These are phyloP conservation scores for Pseudomyrmex cubaensis DNA, from an alignment of 1,140 invertebrate species.

Conservation along the genomic window DNA sequence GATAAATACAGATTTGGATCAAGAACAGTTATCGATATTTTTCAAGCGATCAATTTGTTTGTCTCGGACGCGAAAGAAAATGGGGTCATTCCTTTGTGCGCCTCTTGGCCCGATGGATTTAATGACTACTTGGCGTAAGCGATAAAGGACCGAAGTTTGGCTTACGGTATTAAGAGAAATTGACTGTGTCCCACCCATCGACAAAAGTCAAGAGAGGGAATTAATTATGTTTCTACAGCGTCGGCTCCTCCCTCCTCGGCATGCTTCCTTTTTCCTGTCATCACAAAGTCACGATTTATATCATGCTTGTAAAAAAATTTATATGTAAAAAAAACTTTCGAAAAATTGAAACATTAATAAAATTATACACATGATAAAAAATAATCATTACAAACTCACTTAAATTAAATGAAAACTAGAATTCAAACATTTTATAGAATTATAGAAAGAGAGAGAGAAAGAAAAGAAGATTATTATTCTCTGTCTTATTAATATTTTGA, in stretches of 20 bases:
- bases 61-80: constrained; percentile 31
- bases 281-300: constrained; percentile 42
- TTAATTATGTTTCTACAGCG: constrained; percentile 60
- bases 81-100: constrained; percentile 41
- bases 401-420: constrained; percentile 4
- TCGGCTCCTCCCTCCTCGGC: constrained; percentile 34
- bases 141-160: constrained; percentile 53
- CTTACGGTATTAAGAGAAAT: constrained; percentile 64
- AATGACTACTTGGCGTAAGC: constrained; percentile 49
- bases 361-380: neutral
- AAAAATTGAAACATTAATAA: neutral
- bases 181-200: constrained; percentile 59
- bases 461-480: no score
- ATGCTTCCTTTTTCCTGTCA: constrained; percentile 43
- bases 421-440: no score
- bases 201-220: constrained; percentile 54
- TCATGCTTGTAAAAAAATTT: neutral
- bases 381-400: neutral
- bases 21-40: constrained; percentile 54
- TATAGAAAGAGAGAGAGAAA: no score
- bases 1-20: constrained; percentile 53
- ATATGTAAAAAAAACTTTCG: neutral
- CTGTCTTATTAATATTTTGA: neutral
- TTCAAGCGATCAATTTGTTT: constrained; percentile 47
- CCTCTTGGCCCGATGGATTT: constrained; percentile 33